Percentiles rank a stretch among this genome's conserved stretches.
These are phyloP conservation scores for Rhopalosiphum padi DNA, from an alignment of 1,140 invertebrate genomes.

Conservation along the genomic window DNA sequence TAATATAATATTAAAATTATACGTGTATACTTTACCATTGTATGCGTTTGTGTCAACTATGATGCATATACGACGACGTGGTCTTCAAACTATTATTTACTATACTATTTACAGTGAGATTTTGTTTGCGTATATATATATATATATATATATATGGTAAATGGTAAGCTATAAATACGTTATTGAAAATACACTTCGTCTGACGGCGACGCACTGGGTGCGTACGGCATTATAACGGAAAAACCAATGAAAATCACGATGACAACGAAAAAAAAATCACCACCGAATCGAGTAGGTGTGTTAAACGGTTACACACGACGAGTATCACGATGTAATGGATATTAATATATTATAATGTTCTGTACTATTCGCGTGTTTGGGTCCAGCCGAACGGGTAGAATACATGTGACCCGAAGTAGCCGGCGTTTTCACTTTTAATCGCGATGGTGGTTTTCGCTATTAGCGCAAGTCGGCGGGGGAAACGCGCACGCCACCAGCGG, in stretches of 20 bases:
- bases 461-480: background rate
- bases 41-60: background rate
- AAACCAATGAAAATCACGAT: background rate
- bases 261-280: background rate
- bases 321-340: background rate
- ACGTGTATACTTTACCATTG: background rate
- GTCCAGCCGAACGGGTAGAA: background rate
- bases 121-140: background rate
- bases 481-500: background rate
- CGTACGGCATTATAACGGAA: background rate
- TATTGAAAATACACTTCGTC: background rate
- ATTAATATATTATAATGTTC: background rate
- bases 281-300: background rate
- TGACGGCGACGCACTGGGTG: too few species aligned
- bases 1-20: background rate
- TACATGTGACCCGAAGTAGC: conserved; percentile 6
- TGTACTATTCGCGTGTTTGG: background rate
- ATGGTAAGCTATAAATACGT: background rate
- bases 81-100: background rate
- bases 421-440: conserved; percentile 53
- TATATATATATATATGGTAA: too few species aligned
- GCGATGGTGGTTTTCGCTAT: background rate
- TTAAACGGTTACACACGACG: background rate
- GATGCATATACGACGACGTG: background rate
- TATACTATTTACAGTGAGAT: background rate